Base-by-base conservation (phyloP, 2,113 vertebrate species). In the Furnarius figulus region DNA sequence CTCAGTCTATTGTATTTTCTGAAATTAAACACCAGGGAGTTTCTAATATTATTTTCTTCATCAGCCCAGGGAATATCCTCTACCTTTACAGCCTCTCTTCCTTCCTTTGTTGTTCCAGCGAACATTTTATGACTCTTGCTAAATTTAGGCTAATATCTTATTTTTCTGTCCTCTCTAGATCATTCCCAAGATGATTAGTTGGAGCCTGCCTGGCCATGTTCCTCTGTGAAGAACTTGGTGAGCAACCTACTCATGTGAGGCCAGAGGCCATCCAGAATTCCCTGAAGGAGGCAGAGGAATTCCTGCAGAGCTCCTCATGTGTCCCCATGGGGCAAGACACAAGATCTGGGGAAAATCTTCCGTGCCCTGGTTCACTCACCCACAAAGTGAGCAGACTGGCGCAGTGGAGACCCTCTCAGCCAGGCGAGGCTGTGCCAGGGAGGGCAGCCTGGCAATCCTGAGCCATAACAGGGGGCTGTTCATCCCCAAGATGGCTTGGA, bases 21-120 rank as follows among this genome's bases (percentile, higher is more conserved):
- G 90, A 93, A 97, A 97, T 96, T 92, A 97, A 96, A 90, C 96
- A 93, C 83, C 8, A 25, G 96, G 88, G 93, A 96, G 46, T 70
- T 82, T 84, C 93, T 44, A 94, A 78, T 78, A 89, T 94, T 93
- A 96, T 93, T 96, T 93, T 96, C 80, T 89, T 92, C 93, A 87
- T 93, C 79, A 92, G 83, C 21, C 66, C 65, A 75, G 86, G 90
- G 92, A 96, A 93, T 96, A 94, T 74, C 90, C 90, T 95, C 83
- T 78, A 49, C 92, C 68, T 90, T 81, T 92, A 78, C 68, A 92
- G 92, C 37, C 27, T 75, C 84, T 87, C 88, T 96, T 96, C 95
- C 96, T 96, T 58, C 79, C 81, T 96, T 95, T 96, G 95, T 96
- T 91, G 47, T 86, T 91, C 40, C 83, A 86, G 40, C 10, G 27